Evolutionary conservation across 2,888 invertebrate species (phyloP).

Genomic region (Leptinotarsa juncta): DNA sequence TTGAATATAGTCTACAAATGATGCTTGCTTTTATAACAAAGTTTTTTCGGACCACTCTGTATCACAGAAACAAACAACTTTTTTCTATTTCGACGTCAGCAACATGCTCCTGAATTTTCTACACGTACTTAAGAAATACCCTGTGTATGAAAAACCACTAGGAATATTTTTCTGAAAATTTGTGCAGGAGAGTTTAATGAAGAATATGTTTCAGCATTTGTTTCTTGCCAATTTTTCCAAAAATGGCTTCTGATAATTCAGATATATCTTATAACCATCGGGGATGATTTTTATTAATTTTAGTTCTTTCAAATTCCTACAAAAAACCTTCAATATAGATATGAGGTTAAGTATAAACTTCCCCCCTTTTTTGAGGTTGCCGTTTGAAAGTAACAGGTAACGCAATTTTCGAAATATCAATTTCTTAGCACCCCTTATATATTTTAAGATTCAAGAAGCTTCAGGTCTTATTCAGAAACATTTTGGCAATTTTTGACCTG

Average conservation of each 20-base stretch:
- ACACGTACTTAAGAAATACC: constrained; percentile 19
- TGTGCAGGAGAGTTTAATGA: not conserved
- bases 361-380: not conserved
- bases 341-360: not conserved
- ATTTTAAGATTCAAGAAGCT: not conserved
- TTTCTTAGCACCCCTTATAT: not conserved
- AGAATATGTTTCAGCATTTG: not conserved
- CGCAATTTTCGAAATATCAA: not conserved
- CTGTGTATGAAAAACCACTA: constrained; percentile 35
- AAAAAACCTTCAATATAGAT: not conserved
- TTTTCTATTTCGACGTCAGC: constrained; percentile 3
- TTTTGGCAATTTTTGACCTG: not conserved
- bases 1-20: constrained; percentile 14
- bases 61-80: constrained; percentile 3
- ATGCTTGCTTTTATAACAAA: not conserved
- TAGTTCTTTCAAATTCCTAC: not conserved
- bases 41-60: constrained; percentile 10
- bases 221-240: not conserved
- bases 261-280: not conserved
- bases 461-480: not conserved
- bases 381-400: not conserved
- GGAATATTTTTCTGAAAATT: not conserved
- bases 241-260: not conserved
- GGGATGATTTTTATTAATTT: not conserved
- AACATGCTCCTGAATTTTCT: constrained; percentile 20